Evolutionary conservation across 2,797 vertebrate species (phyloP), one percentile per base, ranked within the genome.

Genomic region (Lagodon rhomboides): DNA sequence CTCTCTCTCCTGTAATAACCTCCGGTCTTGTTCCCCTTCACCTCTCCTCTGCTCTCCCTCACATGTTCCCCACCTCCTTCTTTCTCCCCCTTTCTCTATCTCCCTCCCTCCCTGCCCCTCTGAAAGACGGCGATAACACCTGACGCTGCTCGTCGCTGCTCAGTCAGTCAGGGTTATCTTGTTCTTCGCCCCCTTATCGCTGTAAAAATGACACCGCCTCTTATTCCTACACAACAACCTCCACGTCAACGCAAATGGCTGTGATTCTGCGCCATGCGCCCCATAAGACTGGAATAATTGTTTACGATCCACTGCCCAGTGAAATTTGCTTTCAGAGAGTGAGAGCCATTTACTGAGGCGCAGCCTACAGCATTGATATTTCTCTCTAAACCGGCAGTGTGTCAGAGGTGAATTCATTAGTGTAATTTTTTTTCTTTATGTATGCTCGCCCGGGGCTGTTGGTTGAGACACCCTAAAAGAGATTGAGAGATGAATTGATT

Each of bases 161-260:
- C 82, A 89, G 53, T 93, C 89, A 89, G 85, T 89, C 80, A 68
- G 85, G 88, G 89, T 93, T 94, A 94, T 95, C 92, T 90, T 91
- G 91, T 89, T 90, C 83, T 84, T 84, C 62, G 53, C 58, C 38
- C 23, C 49, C 87, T 93, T 94, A 94, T 95, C 92, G 12, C 70
- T 82, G 85, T 91, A 90, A 38, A 93, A 86, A 82, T 90, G 88
- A 93, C 91, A 90, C 91, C 83, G 56, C 86, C 89, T 91, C 87
- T 91, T 91, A 84, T 87, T 90, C 82, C 79, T 80, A 69, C 83
- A 81, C 70, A 89, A 83, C 87, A 77, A 68, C 85, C 62, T 65
- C 60, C 73, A 69, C 68, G 80, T 74, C 49, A 67, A 63, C 60
- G 71, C 60, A 73, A 78, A 76, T 20, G 73, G 60, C 75, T 74